Evolutionary conservation across 2,113 vertebrate species (phyloP).

Genomic region (Arvicanthis niloticus): DNA sequence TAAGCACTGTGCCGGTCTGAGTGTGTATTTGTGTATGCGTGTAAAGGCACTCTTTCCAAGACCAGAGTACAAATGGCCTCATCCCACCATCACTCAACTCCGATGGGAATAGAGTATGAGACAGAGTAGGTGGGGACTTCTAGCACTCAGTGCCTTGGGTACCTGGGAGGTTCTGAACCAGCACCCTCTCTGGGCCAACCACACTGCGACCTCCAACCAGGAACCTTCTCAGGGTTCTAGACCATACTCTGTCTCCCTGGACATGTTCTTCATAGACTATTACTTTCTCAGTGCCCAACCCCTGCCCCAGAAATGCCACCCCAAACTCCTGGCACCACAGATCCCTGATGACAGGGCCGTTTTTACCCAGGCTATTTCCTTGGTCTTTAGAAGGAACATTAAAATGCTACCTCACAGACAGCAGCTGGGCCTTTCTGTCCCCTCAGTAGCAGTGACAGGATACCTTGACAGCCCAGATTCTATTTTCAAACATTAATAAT

Average conservation of each 20-base stretch:
- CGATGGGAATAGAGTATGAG: neutral
- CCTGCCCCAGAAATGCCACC: neutral
- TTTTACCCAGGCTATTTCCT: neutral
- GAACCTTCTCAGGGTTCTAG: neutral
- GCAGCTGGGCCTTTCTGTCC: constrained; percentile 17
- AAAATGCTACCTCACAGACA: neutral
- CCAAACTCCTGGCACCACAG: fast-evolving
- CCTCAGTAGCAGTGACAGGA: constrained; percentile 39
- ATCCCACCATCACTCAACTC: neutral
- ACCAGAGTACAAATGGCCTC: too few relatives aligned
- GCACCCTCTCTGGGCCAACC: neutral
- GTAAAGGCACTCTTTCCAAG: neutral
- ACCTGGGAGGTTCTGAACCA: neutral
- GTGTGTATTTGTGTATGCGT: neutral
- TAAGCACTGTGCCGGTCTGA: neutral
- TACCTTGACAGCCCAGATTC: constrained; percentile 66
- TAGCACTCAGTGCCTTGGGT: too few relatives aligned
- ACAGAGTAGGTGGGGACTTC: neutral
- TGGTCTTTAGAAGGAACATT: neutral
- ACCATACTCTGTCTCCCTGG: neutral
- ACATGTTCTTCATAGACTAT: neutral
- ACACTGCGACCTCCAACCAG: neutral
- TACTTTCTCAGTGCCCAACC: neutral
- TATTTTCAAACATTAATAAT: constrained; percentile 78
- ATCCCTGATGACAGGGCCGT: neutral